A percentile compares a stretch with the other conserved stretches of the same genome.
These are phyloP conservation scores for Drosophila nr. fundita DNA, from an alignment of 2,888 invertebrate species.

Conservation along the genomic window DNA sequence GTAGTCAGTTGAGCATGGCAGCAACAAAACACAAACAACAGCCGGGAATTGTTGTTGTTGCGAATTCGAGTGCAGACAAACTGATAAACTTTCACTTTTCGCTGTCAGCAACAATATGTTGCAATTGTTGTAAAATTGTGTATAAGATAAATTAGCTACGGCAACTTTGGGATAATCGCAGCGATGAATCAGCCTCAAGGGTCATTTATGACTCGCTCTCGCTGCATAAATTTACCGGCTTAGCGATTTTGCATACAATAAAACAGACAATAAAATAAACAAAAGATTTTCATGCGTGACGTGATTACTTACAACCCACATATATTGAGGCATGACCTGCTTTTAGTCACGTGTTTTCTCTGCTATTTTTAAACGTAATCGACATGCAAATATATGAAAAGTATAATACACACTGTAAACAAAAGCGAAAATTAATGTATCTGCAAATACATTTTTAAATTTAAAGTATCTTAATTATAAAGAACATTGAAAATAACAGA, in stretches of 20 bases:
- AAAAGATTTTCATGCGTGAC: conserved; percentile 28
- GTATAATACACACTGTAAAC: neutral
- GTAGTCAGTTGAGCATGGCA: conserved; percentile 48
- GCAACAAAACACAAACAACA: conserved; percentile 23
- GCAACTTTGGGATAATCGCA: conserved; percentile 5
- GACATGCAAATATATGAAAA: neutral
- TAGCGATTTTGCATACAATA: conserved; percentile 24
- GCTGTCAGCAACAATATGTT: conserved; percentile 47
- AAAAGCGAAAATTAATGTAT: neutral
- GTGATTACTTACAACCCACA: neutral
- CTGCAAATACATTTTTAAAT: neutral
- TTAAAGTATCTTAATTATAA: neutral
- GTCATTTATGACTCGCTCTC: conserved; percentile 4
- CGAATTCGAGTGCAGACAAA: conserved; percentile 68
- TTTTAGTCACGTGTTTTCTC: neutral
- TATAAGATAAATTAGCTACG: conserved; percentile 22
- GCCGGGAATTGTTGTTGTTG: conserved; percentile 44
- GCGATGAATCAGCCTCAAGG: conserved; percentile 33
- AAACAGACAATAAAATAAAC: conserved; percentile 1
- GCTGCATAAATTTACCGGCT: conserved; percentile 26
- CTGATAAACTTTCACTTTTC: conserved; percentile 70
- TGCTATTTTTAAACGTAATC: neutral
- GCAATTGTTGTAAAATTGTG: conserved; percentile 51
- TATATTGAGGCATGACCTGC: neutral
- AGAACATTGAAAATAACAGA: neutral